These are phyloP conservation scores for Harpalus rufipes DNA, from an alignment of 2,888 invertebrate species.

Conservation along the genomic window DNA sequence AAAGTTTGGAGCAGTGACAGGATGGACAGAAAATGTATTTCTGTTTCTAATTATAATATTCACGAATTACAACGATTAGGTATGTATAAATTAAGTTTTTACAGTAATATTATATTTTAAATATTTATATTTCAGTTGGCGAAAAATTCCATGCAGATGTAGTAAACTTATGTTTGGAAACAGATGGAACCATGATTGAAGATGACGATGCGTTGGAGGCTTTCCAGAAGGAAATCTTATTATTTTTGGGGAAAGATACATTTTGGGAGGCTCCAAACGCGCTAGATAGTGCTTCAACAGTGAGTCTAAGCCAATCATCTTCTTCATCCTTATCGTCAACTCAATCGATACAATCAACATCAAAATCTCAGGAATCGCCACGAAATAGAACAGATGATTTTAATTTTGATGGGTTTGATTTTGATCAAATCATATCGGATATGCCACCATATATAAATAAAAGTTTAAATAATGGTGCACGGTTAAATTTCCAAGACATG, in stretches of 20 bases:
- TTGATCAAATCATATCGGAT: too few species aligned
- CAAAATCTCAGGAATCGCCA: background rate
- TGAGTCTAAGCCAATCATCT: too few species aligned
- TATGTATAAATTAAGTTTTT: background rate
- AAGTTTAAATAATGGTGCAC: too few species aligned
- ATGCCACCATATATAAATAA: too few species aligned
- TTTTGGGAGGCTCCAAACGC: background rate
- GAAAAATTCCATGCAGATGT: background rate
- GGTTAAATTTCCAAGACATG: too few species aligned
- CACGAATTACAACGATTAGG: background rate
- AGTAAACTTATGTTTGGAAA: background rate
- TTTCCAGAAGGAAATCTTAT: background rate
- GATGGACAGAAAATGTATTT: background rate
- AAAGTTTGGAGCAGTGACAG: background rate
- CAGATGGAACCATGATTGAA: background rate
- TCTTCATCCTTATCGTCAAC: background rate
- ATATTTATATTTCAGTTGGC: background rate
- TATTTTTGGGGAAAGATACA: background rate
- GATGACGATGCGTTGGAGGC: background rate
- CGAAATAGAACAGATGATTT: too few species aligned
- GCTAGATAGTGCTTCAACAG: too few species aligned
- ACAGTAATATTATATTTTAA: background rate
- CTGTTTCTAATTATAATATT: background rate
- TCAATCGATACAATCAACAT: background rate
- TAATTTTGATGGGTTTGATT: too few species aligned